These are phyloP conservation scores for Xylophagus ater DNA, from an alignment of 2,888 invertebrate species.

Conservation along the genomic window DNA sequence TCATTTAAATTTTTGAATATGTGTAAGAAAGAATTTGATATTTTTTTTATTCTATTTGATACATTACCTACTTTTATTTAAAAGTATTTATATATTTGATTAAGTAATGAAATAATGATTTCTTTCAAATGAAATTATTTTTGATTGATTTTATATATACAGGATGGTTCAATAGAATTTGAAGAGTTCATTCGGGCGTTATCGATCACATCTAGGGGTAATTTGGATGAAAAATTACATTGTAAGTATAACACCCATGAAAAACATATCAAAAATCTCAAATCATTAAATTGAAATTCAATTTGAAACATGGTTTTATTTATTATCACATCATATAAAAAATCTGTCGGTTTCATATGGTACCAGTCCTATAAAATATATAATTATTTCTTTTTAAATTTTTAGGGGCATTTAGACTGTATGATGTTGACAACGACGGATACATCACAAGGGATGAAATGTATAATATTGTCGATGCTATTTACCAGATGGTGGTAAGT, in stretches of 20 bases:
- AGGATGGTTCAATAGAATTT: slow-evolving; percentile 99
- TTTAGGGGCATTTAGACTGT: slow-evolving; percentile 90
- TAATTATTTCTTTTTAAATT: slow-evolving; percentile 20
- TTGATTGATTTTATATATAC: slow-evolving; percentile 31
- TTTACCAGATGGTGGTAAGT: slow-evolving; percentile 97
- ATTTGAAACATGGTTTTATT: too few relatives aligned
- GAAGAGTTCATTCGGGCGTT: slow-evolving; percentile 97
- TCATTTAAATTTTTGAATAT: too few relatives aligned
- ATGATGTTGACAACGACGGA: slow-evolving; percentile 93
- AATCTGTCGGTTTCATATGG: too few relatives aligned
- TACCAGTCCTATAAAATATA: too few relatives aligned
- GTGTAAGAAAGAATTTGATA: too few relatives aligned
- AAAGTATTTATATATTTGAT: too few relatives aligned
- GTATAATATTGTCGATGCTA: slow-evolving; percentile 95
- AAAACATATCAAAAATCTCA: not conserved
- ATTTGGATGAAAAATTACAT: slow-evolving; percentile 95
- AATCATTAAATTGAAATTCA: not conserved
- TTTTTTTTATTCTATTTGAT: too few relatives aligned
- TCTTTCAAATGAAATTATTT: too few relatives aligned
- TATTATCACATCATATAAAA: too few relatives aligned
- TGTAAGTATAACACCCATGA: slow-evolving; percentile 56
- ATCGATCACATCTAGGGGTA: slow-evolving; percentile 96
- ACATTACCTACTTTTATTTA: too few relatives aligned
- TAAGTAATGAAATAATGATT: too few relatives aligned
- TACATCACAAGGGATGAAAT: slow-evolving; percentile 92